Percentiles rank a stretch among this genome's conserved stretches.
These are phyloP conservation scores for Apodemus sylvaticus DNA, from an alignment of 2,113 vertebrate species.

Conservation along the genomic window DNA sequence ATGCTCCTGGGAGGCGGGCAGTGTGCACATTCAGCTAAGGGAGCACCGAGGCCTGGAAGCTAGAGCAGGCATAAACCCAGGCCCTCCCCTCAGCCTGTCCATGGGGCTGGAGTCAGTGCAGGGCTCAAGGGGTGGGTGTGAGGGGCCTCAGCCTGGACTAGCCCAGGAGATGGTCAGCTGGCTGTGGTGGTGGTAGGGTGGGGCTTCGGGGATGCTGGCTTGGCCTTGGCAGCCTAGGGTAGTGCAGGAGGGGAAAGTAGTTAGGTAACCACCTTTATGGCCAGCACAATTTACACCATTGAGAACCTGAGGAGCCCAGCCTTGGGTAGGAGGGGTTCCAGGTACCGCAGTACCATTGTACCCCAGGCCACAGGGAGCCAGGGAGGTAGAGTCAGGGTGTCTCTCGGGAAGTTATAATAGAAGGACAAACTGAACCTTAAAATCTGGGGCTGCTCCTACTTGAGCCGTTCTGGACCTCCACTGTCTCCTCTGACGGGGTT, in stretches of 20 bases:
- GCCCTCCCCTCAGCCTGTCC: too few relatives aligned
- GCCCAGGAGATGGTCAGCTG: not conserved
- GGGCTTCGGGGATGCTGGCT: not conserved
- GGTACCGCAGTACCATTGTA: not conserved
- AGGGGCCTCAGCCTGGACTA: not conserved
- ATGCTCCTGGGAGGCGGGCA: accelerated
- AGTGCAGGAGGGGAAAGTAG: too few relatives aligned
- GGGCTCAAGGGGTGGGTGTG: not conserved
- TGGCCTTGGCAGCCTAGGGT: not conserved
- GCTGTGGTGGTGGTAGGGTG: accelerated
- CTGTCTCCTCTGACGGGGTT: not conserved
- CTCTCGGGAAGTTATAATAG: not conserved
- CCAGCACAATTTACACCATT: not conserved
- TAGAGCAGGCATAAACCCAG: not conserved
- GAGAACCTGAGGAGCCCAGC: not conserved
- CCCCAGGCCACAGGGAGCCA: not conserved
- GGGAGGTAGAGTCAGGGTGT: not conserved
- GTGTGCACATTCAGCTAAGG: accelerated
- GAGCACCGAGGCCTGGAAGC: not conserved
- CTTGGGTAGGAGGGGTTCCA: not conserved
- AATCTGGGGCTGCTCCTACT: not conserved
- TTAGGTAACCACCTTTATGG: not conserved
- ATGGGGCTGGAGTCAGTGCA: not conserved
- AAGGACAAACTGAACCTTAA: not conserved
- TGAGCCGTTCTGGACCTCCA: not conserved